A percentile compares a stretch with the other conserved stretches of the same genome.
Evolutionary conservation across 2,113 vertebrate species (phyloP).

Genomic region (Melanostigma gelatinosum): DNA sequence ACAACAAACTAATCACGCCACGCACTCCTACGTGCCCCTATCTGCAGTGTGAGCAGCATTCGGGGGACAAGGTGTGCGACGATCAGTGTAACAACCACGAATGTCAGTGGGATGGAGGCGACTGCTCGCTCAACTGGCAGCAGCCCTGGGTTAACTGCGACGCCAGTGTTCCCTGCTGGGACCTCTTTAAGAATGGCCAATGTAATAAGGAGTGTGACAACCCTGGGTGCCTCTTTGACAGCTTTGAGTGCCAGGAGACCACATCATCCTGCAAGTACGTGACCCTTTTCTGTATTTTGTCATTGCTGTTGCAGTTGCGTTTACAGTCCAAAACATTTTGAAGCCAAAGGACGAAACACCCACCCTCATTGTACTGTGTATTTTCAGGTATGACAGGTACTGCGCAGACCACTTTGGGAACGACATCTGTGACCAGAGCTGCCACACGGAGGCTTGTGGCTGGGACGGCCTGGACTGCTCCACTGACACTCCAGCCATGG

Average conservation of each 20-base stretch:
- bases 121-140: conserved; percentile 89
- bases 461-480: conserved; percentile 96
- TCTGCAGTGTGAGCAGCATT: conserved; percentile 78
- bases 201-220: conserved; percentile 93
- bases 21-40: conserved; percentile 77
- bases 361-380: not conserved
- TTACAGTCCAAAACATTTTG: not conserved
- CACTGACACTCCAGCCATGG: conserved; percentile 79
- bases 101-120: conserved; percentile 93
- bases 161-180: conserved; percentile 86
- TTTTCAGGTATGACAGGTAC: conserved; percentile 89
- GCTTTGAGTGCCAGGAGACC: conserved; percentile 88
- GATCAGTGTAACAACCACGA: conserved; percentile 89
- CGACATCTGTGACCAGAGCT: conserved; percentile 89
- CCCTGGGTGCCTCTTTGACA: conserved; percentile 91
- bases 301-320: not conserved
- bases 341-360: not conserved
- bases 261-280: conserved; percentile 88
- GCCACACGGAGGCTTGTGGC: conserved; percentile 91
- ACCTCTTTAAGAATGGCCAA: conserved; percentile 86
- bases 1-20: conserved; percentile 2
- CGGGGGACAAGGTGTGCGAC: conserved; percentile 87
- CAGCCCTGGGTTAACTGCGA: conserved; percentile 91
- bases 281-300: not conserved
- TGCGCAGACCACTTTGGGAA: conserved; percentile 92